Evolutionary conservation across 1,140 invertebrate species (phyloP).

Genomic region (Campodea augens): DNA sequence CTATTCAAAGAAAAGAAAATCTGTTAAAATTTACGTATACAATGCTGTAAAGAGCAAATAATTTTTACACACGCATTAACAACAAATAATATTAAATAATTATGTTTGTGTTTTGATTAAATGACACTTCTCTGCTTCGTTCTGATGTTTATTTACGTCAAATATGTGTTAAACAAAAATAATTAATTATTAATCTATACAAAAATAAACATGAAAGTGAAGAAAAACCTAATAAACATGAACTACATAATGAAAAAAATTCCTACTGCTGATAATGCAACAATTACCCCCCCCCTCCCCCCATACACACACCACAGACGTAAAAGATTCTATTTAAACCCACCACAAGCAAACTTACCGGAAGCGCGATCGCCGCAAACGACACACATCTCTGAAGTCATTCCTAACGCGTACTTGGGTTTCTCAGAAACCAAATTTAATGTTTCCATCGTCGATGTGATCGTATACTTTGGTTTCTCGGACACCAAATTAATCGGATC

Average conservation of each 20-base stretch:
- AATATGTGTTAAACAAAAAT: no score
- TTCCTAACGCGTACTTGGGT: slow-evolving; percentile 20
- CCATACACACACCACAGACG: background rate
- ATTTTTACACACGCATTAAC: no score
- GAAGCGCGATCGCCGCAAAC: slow-evolving; percentile 88
- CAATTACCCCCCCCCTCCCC: background rate
- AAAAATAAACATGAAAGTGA: background rate
- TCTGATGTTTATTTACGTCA: no score
- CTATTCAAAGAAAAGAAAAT: no score
- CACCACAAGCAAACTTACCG: slow-evolving; percentile 26
- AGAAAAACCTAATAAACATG: background rate
- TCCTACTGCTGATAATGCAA: background rate
- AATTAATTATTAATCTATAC: slow-evolving; percentile 3
- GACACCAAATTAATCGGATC: background rate
- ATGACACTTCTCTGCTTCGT: no score
- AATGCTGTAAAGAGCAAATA: no score
- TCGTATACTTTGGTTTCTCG: background rate
- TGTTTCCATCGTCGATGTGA: background rate
- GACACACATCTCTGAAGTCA: slow-evolving; percentile 62
- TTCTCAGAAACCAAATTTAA: slow-evolving; percentile 8
- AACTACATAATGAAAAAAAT: background rate
- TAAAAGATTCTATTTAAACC: background rate
- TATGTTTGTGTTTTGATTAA: no score
- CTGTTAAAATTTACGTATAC: no score
- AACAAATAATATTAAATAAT: no score